phyloP scores from a whole-genome alignment of 2,113 vertebrate species.

The Rafetus swinhoei region DNA sequence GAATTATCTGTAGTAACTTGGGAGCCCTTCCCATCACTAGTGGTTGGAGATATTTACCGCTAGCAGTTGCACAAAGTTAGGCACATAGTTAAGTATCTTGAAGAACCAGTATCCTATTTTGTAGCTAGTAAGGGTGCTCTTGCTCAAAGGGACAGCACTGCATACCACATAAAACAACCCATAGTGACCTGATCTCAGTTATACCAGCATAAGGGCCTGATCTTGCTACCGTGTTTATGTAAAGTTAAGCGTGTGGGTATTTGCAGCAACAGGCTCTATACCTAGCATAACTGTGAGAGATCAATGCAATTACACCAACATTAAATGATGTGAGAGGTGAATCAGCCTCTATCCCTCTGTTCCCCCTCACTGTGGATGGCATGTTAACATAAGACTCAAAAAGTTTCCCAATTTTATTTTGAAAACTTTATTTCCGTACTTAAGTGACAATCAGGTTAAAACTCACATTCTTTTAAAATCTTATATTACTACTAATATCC shows the following conservation, averaged over 20 bases:
- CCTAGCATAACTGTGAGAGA: background rate
- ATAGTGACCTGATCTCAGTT: background rate
- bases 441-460: background rate
- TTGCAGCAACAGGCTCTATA: background rate
- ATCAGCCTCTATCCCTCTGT: background rate
- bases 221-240: background rate
- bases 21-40: background rate
- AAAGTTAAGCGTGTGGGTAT: background rate
- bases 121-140: background rate
- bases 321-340: background rate
- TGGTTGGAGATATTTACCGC: background rate
- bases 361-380: rapidly evolving
- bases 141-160: background rate
- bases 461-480: background rate
- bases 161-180: background rate
- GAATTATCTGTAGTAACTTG: background rate
- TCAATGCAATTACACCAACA: background rate
- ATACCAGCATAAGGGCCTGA: background rate
- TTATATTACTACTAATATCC: background rate
- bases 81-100: background rate
- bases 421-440: background rate
- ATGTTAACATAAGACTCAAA: background rate
- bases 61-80: background rate
- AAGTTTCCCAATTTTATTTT: background rate
- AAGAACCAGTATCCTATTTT: background rate